Evolutionary conservation across 2,113 vertebrate species (phyloP).

Genomic region (Colossoma macropomum): DNA sequence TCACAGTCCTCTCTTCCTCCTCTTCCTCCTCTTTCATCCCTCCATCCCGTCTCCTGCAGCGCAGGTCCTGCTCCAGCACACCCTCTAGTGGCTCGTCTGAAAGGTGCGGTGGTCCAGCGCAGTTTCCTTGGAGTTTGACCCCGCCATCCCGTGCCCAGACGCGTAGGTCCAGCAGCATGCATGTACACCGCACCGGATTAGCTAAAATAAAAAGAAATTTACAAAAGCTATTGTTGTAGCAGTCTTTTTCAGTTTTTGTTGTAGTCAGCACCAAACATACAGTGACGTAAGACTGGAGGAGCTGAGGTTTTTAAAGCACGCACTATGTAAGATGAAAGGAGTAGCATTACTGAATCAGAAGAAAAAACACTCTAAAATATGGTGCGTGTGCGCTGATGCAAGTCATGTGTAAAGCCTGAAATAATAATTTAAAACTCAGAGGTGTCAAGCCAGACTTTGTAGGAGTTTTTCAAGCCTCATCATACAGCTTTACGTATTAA

Average conservation of each 20-base stretch:
- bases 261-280: not conserved
- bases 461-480: no score
- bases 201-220: not conserved
- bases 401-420: no score
- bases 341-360: no score
- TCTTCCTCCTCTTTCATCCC: slow-evolving; percentile 64
- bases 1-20: slow-evolving; percentile 60
- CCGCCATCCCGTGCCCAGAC: slow-evolving; percentile 76
- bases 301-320: no score
- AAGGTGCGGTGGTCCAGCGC: slow-evolving; percentile 76
- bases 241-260: no score
- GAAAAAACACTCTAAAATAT: no score
- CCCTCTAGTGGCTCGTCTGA: slow-evolving; percentile 81
- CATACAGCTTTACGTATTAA: no score
- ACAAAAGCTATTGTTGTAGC: not conserved
- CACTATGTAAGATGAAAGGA: no score
- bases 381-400: no score
- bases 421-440: no score
- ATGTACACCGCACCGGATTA: slow-evolving; percentile 89
- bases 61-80: slow-evolving; percentile 78
- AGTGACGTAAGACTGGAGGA: not conserved
- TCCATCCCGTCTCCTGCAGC: slow-evolving; percentile 78
- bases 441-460: no score
- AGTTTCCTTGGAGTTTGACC: slow-evolving; percentile 77
- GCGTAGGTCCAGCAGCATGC: slow-evolving; percentile 82